phyloP scores from a whole-genome alignment of 1,140 invertebrate species.

The Drosophila ananassae region DNA sequence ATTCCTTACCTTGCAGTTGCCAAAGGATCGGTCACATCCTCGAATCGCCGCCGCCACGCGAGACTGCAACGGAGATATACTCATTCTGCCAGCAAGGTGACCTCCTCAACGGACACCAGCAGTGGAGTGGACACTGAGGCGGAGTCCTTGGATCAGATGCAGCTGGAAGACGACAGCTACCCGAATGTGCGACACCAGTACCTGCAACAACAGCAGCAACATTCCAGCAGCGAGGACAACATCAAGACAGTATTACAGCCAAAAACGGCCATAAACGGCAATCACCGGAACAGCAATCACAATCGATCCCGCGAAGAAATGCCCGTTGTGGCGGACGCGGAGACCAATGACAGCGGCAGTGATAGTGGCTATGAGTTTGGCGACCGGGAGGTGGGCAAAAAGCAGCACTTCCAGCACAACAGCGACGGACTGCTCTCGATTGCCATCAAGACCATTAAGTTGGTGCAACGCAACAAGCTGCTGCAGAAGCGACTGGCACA shows the following conservation, averaged over 20 bases:
- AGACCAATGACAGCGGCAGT: constrained; percentile 51
- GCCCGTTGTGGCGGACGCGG: constrained; percentile 23
- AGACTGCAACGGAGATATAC: constrained; percentile 30
- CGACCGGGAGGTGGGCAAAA: constrained; percentile 35
- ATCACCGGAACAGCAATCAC: constrained; percentile 8
- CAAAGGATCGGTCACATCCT: constrained; percentile 58
- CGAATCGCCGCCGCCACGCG: constrained; percentile 46
- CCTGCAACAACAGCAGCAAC: constrained; percentile 29
- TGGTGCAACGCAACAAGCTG: constrained; percentile 80
- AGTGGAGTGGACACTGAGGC: constrained; percentile 16
- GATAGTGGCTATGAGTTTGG: constrained; percentile 63
- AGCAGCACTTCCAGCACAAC: constrained; percentile 37
- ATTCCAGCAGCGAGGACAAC: constrained; percentile 44
- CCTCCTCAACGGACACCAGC: constrained; percentile 10
- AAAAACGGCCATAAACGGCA: constrained; percentile 33
- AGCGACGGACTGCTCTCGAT: constrained; percentile 68
- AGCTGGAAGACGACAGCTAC: constrained; percentile 16
- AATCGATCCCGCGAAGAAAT: constrained; percentile 41
- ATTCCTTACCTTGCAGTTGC: constrained; percentile 53
- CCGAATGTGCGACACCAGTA: constrained; percentile 9
- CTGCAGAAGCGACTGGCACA: constrained; percentile 71
- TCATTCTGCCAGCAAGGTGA: constrained; percentile 7
- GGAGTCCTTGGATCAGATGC: constrained; percentile 32
- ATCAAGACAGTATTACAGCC: constrained; percentile 76
- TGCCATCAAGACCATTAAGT: constrained; percentile 75